phyloP scores from a whole-genome alignment of 2,797 vertebrate genomes.

The Falco columbarius region DNA sequence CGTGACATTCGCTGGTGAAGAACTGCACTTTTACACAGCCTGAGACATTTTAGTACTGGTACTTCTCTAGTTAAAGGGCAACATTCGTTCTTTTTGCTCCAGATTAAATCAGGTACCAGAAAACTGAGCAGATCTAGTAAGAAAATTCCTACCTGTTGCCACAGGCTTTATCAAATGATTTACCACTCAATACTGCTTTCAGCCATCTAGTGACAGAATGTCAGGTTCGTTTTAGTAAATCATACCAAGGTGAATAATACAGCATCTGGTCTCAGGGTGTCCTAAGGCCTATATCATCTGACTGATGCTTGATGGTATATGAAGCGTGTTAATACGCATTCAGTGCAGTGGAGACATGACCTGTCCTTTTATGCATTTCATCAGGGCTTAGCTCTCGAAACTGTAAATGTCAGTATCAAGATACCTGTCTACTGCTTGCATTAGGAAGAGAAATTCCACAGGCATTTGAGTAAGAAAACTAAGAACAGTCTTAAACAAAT shows the following conservation, averaged over 20 bases:
- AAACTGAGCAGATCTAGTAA: neutral
- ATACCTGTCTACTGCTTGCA: neutral
- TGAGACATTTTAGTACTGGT: neutral
- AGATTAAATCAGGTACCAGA: neutral
- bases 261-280: neutral
- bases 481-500: neutral
- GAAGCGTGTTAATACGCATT: neutral
- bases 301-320: neutral
- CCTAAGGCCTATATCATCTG: neutral
- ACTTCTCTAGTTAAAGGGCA: neutral
- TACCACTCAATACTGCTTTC: neutral
- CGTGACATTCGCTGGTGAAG: neutral
- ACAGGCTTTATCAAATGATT: neutral
- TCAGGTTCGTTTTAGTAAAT: neutral
- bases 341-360: neutral
- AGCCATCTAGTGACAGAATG: neutral
- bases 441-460: neutral
- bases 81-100: fast-evolving
- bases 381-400: neutral
- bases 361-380: neutral
- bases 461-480: neutral
- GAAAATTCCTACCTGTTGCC: neutral
- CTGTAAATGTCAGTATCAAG: neutral
- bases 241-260: neutral
- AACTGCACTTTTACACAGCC: neutral